These are phyloP conservation scores for Drosophila leontia DNA, from an alignment of 1,140 invertebrate genomes.

Conservation along the genomic window DNA sequence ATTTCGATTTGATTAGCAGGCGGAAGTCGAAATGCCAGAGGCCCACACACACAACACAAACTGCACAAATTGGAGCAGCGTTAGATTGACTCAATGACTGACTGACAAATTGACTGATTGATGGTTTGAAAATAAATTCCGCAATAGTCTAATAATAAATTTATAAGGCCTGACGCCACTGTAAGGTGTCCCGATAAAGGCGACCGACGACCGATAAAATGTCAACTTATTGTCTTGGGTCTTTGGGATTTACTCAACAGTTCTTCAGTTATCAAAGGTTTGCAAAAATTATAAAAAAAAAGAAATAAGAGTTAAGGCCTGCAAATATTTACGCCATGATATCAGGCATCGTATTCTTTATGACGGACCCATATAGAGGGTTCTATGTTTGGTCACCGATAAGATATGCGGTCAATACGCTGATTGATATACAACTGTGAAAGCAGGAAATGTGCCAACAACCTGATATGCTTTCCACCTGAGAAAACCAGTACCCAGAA, in stretches of 20 bases:
- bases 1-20: slow-evolving; percentile 75
- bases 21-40: slow-evolving; percentile 57
- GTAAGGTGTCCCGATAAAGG: slow-evolving; percentile 35
- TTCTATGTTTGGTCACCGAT: slow-evolving; percentile 26
- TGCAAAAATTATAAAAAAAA: background rate
- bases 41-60: slow-evolving; percentile 53
- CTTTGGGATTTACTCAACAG: slow-evolving; percentile 18
- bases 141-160: slow-evolving; percentile 25
- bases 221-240: slow-evolving; percentile 21
- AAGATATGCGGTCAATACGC: slow-evolving; percentile 37
- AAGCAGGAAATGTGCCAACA: slow-evolving; percentile 32
- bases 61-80: slow-evolving; percentile 31
- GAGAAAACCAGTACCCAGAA: background rate
- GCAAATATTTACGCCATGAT: slow-evolving; percentile 63
- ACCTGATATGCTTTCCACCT: slow-evolving; percentile 38
- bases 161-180: slow-evolving; percentile 3
- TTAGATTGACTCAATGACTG: slow-evolving; percentile 22
- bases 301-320: slow-evolving; percentile 17
- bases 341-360: slow-evolving; percentile 26
- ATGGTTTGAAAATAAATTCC: slow-evolving; percentile 24
- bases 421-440: slow-evolving; percentile 51
- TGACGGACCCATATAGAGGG: slow-evolving; percentile 10
- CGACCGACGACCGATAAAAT: slow-evolving; percentile 34
- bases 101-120: slow-evolving; percentile 26
- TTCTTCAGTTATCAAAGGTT: slow-evolving; percentile 27